phyloP scores from a whole-genome alignment of 2,797 vertebrate species.

The Rhinoraja longicauda region DNA sequence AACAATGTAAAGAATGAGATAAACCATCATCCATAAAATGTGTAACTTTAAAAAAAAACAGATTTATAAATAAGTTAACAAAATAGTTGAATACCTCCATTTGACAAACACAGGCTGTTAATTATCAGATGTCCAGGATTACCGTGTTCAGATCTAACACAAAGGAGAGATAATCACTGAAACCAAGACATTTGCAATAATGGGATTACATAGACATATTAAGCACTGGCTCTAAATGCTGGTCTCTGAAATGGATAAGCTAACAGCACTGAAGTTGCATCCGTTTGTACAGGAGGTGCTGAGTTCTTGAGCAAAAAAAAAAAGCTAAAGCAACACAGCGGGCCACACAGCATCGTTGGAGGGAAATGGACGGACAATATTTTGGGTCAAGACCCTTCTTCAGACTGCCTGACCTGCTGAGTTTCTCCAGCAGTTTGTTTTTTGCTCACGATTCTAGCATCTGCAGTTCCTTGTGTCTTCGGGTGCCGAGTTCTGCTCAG shows the following conservation, averaged over 20 bases:
- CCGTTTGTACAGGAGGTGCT: neutral
- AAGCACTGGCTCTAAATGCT: neutral
- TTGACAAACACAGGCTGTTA: conserved; percentile 90
- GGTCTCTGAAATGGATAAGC: no score
- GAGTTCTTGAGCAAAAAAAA: no score
- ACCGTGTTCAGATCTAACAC: conserved; percentile 77
- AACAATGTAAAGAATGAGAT: conserved; percentile 39
- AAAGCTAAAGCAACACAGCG: no score
- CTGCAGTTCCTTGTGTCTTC: no score
- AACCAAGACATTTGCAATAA: neutral
- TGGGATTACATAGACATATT: neutral
- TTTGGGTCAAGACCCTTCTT: no score
- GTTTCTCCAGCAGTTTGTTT: no score
- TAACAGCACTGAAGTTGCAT: neutral
- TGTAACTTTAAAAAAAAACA: neutral
- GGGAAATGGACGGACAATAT: no score
- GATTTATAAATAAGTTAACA: conserved; percentile 4
- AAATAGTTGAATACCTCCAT: conserved; percentile 69
- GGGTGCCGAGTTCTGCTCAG: neutral
- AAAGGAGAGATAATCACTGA: conserved; percentile 37
- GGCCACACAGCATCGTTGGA: no score
- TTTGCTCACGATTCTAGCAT: no score
- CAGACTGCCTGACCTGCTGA: no score
- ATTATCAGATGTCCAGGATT: conserved; percentile 75
- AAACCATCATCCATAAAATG: neutral